phyloP scores from a whole-genome alignment of 2,797 vertebrate genomes.

The Urophycis tenuis region DNA sequence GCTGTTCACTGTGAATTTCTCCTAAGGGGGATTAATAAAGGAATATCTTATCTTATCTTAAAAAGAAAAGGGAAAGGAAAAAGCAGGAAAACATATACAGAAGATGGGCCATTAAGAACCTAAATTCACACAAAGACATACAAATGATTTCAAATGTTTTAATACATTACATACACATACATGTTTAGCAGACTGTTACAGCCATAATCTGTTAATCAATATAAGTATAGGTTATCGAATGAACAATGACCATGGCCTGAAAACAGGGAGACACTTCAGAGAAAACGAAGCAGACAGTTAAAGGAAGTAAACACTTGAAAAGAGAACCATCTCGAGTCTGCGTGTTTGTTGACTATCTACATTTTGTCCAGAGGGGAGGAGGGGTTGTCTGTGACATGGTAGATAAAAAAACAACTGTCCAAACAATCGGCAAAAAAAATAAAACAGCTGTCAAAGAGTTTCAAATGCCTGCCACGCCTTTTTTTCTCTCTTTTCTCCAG shows the following conservation, averaged over 20 bases:
- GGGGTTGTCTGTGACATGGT: neutral
- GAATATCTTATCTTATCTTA: no score
- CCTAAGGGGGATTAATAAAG: no score
- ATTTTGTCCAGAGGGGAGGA: neutral
- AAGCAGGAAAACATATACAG: neutral
- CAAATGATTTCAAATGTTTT: neutral
- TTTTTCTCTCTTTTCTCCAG: neutral
- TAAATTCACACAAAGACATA: neutral
- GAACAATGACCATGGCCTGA: neutral
- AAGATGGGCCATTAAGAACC: neutral
- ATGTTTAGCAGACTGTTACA: neutral
- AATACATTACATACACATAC: neutral
- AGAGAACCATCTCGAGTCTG: conserved; percentile 44
- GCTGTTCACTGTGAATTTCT: no score
- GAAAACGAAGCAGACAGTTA: conserved; percentile 13
- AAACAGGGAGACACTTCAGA: neutral
- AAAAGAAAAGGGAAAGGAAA: neutral
- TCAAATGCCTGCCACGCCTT: neutral
- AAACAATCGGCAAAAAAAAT: neutral
- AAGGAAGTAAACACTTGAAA: neutral
- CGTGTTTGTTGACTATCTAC: neutral
- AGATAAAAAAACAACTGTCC: neutral
- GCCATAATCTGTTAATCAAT: neutral
- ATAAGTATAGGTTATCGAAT: neutral
- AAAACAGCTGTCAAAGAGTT: neutral